phyloP scores from a whole-genome alignment of 2,113 vertebrate species.

The Todiramphus chloris region DNA sequence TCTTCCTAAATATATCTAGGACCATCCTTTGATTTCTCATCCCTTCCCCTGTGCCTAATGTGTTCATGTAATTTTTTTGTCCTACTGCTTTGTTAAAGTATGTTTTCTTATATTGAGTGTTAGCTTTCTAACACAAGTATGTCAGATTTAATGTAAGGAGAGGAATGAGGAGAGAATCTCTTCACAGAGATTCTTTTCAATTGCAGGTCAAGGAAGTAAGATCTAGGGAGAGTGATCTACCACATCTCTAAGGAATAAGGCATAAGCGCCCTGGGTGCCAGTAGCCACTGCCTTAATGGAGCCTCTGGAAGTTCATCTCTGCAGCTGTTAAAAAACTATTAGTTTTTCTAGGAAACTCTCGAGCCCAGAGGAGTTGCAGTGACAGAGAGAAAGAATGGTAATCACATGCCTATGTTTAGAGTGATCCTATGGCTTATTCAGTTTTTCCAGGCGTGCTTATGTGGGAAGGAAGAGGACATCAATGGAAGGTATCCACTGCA shows the following conservation, averaged over 20 bases:
- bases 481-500: not conserved
- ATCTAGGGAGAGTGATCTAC: not conserved
- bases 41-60: not conserved
- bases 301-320: not conserved
- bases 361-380: not conserved
- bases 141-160: not conserved
- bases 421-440: not conserved
- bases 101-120: not conserved
- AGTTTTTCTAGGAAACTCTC: not conserved
- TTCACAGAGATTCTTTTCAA: not conserved
- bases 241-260: not conserved
- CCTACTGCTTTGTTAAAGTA: not conserved
- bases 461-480: not conserved
- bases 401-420: not conserved
- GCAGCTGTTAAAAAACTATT: not conserved
- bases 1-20: not conserved
- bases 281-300: not conserved
- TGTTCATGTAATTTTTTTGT: not conserved
- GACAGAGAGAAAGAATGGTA: not conserved
- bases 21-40: not conserved
- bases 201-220: not conserved
- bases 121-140: not conserved
- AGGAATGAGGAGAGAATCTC: not conserved
- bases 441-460: not conserved
- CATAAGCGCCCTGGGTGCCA: not conserved